Evolutionary conservation across 2,888 invertebrate species (phyloP).

Genomic region (Gnatocerus cornutus): DNA sequence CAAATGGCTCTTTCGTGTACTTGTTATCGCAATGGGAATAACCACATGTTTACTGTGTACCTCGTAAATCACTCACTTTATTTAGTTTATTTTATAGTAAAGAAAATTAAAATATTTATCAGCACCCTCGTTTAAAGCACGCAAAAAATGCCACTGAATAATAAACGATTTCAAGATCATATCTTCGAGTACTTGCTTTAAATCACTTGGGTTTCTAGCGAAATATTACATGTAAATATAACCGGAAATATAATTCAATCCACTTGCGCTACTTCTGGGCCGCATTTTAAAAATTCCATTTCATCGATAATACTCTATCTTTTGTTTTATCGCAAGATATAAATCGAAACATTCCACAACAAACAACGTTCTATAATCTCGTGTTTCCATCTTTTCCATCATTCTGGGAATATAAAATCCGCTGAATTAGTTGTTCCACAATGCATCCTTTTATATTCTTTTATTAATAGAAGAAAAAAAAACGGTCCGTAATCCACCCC

Average conservation of each 20-base stretch:
- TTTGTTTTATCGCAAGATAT: constrained; percentile 22
- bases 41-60: too few species aligned
- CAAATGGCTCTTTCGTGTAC: too few species aligned
- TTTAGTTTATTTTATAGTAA: neutral
- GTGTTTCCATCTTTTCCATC: constrained; percentile 11
- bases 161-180: neutral
- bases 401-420: constrained; percentile 9
- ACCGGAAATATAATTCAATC: constrained; percentile 13
- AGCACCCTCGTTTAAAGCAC: neutral
- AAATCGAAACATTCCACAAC: constrained; percentile 5
- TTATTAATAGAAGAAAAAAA: constrained; percentile 14
- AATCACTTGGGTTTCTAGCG: constrained; percentile 1
- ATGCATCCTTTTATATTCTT: neutral
- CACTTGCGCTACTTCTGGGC: constrained; percentile 2
- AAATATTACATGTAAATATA: neutral
- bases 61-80: too few species aligned
- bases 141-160: neutral
- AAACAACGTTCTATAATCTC: constrained; percentile 15
- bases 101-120: neutral
- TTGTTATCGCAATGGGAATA: too few species aligned
- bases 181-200: constrained; percentile 1
- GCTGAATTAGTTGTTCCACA: neutral
- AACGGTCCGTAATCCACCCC: constrained; percentile 11
- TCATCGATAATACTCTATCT: constrained; percentile 12
- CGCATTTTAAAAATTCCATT: constrained; percentile 19